These are phyloP conservation scores for Leptosomus discolor DNA, from an alignment of 2,113 vertebrate species.

Conservation along the genomic window DNA sequence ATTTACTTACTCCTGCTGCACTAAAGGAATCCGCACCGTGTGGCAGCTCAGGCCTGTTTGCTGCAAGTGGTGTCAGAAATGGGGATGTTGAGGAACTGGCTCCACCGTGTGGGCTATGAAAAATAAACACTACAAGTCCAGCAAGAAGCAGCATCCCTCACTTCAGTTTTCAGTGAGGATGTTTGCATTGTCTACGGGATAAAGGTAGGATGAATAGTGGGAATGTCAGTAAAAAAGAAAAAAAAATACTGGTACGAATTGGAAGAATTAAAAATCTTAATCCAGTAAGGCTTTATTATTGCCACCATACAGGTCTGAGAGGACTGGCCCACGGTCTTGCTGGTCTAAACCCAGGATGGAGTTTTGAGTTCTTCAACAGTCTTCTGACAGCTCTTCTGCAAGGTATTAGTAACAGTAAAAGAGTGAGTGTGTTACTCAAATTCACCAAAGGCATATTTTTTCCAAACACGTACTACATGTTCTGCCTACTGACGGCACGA, in stretches of 20 bases:
- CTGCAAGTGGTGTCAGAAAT: neutral
- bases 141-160: neutral
- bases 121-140: neutral
- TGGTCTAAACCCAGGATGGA: neutral
- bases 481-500: neutral
- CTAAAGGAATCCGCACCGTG: neutral
- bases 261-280: neutral
- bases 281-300: neutral
- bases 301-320: neutral
- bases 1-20: neutral
- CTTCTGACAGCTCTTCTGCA: neutral
- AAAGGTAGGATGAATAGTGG: neutral
- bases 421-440: neutral
- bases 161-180: neutral
- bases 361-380: neutral
- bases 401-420: neutral
- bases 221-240: neutral
- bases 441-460: neutral
- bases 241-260: neutral
- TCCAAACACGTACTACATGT: neutral
- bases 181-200: neutral
- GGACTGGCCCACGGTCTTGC: neutral
- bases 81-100: neutral
- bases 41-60: neutral
- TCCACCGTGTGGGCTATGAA: slow-evolving; percentile 14